These are phyloP conservation scores for Willowsia nigromaculata DNA, from an alignment of 2,888 invertebrate genomes.

Conservation along the genomic window DNA sequence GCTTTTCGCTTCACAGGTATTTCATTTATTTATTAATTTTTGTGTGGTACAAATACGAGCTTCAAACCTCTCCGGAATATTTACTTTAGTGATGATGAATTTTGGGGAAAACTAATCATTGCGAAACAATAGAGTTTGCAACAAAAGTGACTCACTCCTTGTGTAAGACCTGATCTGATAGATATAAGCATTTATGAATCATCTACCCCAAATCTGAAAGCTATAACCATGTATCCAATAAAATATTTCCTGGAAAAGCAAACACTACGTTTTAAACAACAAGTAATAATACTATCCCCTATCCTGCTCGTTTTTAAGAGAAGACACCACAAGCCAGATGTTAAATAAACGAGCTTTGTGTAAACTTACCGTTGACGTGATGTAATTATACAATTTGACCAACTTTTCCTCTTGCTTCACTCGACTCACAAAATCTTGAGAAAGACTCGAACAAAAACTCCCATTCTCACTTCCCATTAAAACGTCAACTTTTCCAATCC, in stretches of 20 bases:
- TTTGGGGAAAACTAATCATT: background rate
- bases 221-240: background rate
- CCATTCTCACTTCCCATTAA: conserved; percentile 6
- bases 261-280: background rate
- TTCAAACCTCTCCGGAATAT: background rate
- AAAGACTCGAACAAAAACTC: background rate
- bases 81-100: background rate
- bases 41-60: background rate
- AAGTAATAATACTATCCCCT: no score
- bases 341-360: conserved; percentile 4
- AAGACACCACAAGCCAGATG: background rate
- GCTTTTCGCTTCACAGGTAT: background rate
- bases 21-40: background rate
- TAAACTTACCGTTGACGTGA: conserved; percentile 9
- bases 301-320: background rate
- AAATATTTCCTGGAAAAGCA: background rate
- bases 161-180: background rate
- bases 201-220: background rate
- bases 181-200: background rate
- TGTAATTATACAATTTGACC: conserved; percentile 25
- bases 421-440: background rate
- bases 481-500: conserved; percentile 22
- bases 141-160: background rate
- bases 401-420: background rate
- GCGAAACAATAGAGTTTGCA: background rate